These are phyloP conservation scores for Halichoeres trimaculatus DNA, from an alignment of 2,113 vertebrate genomes.

Conservation along the genomic window DNA sequence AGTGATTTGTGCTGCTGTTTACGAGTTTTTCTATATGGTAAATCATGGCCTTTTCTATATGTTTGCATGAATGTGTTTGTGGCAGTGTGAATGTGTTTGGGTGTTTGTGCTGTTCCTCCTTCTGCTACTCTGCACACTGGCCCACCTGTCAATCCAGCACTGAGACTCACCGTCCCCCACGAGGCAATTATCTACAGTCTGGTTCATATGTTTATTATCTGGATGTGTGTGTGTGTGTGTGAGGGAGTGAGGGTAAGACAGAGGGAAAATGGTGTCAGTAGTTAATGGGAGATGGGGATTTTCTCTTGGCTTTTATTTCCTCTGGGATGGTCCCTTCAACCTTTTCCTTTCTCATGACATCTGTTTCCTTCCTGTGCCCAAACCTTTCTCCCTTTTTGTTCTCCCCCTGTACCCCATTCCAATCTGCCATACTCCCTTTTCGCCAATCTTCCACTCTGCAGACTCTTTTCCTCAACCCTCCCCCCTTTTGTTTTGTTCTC, in stretches of 20 bases:
- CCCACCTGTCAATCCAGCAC: conserved; percentile 43
- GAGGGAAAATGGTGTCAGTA: conserved; percentile 1
- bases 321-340: conserved; percentile 33
- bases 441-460: background rate
- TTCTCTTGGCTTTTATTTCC: conserved; percentile 39
- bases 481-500: background rate
- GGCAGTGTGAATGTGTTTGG: background rate
- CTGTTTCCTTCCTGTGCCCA: conserved; percentile 1
- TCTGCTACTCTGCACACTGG: conserved; percentile 23
- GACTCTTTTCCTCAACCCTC: background rate
- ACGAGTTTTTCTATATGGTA: background rate
- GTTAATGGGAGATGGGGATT: conserved; percentile 36
- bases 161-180: conserved; percentile 23
- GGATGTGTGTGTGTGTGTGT: conserved; percentile 16
- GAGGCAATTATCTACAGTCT: conserved; percentile 61
- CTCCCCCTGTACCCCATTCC: background rate
- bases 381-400: background rate
- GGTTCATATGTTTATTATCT: conserved; percentile 60
- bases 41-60: background rate
- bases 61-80: background rate
- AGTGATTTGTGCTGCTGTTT: background rate
- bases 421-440: background rate
- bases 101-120: conserved; percentile 8
- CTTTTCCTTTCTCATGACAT: conserved; percentile 14
- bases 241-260: background rate